A percentile compares a stretch with the other conserved stretches of the same genome.
phyloP scores from a whole-genome alignment of 1,140 invertebrate genomes.

The Eriosoma lanigerum region DNA sequence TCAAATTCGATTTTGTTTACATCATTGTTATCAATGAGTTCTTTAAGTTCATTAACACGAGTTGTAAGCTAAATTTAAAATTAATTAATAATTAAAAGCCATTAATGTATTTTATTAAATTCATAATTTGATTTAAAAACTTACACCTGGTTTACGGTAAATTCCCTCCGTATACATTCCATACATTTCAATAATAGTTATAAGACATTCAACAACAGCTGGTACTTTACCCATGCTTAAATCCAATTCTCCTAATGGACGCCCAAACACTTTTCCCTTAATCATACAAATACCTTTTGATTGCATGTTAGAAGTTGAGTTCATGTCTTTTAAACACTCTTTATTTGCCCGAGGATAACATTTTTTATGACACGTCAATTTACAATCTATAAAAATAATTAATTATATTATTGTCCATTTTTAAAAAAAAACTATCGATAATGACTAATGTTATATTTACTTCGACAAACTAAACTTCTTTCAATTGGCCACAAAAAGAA shows the following conservation, averaged over 20 bases:
- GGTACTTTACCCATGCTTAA: conserved; percentile 80
- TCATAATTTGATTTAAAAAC: conserved; percentile 55
- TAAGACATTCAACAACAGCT: conserved; percentile 79
- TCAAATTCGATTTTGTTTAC: conserved; percentile 70
- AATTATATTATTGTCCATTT: neutral
- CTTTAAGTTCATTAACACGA: conserved; percentile 74
- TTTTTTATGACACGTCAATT: conserved; percentile 91
- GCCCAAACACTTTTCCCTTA: conserved; percentile 73
- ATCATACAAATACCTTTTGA: conserved; percentile 58
- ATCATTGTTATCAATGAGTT: conserved; percentile 73
- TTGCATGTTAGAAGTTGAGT: conserved; percentile 55
- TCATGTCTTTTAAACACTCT: conserved; percentile 60
- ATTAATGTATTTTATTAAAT: neutral
- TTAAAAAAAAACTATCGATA: too few species aligned
- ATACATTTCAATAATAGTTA: conserved; percentile 87
- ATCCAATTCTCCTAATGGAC: conserved; percentile 71
- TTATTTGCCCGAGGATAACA: conserved; percentile 73
- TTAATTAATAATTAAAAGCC: conserved; percentile 11
- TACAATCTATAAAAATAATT: conserved; percentile 75
- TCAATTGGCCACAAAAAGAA: conserved; percentile 96
- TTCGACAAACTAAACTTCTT: conserved; percentile 79
- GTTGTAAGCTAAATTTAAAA: conserved; percentile 60
- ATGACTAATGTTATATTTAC: conserved; percentile 61
- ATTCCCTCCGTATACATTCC: conserved; percentile 91
- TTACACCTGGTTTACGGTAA: conserved; percentile 89